Evolutionary conservation across 2,888 invertebrate species (phyloP).

Genomic region (Congeria kusceri): DNA sequence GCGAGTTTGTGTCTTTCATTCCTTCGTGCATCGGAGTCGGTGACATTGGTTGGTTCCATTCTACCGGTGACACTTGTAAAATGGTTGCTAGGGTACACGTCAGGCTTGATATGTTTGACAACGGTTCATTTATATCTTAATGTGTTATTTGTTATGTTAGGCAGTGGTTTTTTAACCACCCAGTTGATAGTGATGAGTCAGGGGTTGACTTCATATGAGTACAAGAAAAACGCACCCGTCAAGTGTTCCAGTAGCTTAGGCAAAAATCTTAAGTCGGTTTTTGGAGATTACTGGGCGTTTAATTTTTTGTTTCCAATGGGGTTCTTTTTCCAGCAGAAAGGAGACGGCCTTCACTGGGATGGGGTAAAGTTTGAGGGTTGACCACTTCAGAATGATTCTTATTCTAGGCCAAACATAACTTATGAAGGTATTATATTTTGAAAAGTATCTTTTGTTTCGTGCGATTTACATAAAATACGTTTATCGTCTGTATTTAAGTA

Average conservation of each 20-base stretch:
- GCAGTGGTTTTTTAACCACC: conserved; percentile 60
- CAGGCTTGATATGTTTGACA: conserved; percentile 43
- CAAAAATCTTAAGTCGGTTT: conserved; percentile 72
- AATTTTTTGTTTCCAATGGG: conserved; percentile 77
- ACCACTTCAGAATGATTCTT: not conserved
- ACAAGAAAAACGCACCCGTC: conserved; percentile 64
- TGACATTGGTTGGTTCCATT: conserved; percentile 51
- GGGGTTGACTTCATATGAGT: conserved; percentile 72
- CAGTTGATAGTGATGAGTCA: conserved; percentile 54
- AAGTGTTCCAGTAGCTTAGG: conserved; percentile 53
- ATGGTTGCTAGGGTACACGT: conserved; percentile 46
- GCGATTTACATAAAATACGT: too few species aligned
- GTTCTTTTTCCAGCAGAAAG: conserved; percentile 70
- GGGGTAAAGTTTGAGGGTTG: conserved; percentile 63
- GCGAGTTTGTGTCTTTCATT: too few species aligned
- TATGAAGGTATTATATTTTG: too few species aligned
- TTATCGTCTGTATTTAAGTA: too few species aligned
- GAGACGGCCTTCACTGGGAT: conserved; percentile 71
- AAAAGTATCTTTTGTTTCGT: too few species aligned
- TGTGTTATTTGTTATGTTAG: conserved; percentile 56
- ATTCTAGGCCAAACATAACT: too few species aligned
- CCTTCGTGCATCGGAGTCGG: not conserved
- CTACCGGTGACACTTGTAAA: conserved; percentile 56
- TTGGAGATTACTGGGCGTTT: conserved; percentile 76
- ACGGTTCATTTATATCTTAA: conserved; percentile 66